phyloP scores from a whole-genome alignment of 2,888 invertebrate genomes.

The Melinopterus prodromus region DNA sequence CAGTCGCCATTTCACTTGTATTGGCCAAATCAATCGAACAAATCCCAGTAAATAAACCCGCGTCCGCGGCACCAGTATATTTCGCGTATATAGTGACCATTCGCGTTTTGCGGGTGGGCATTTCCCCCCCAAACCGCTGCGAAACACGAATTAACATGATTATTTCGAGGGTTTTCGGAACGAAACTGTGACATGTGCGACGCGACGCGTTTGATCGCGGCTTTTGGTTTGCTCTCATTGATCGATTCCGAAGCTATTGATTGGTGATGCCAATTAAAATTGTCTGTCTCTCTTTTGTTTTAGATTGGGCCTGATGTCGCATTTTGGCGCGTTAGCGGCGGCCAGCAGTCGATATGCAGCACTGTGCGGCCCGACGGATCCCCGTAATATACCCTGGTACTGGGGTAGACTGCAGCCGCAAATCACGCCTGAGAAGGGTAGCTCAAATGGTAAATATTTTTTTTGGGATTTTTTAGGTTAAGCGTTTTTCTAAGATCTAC shows the following conservation, averaged over 20 bases:
- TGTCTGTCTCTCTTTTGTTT: slow-evolving; percentile 50
- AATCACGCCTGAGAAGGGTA: slow-evolving; percentile 61
- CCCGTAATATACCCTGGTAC: slow-evolving; percentile 70
- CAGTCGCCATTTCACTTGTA: background rate
- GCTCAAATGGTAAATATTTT: slow-evolving; percentile 71
- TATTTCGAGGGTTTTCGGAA: background rate
- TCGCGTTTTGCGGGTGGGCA: background rate
- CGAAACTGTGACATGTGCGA: background rate
- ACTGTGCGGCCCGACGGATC: slow-evolving; percentile 65
- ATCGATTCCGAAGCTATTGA: slow-evolving; percentile 15
- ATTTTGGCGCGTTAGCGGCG: slow-evolving; percentile 80
- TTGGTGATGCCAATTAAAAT: background rate
- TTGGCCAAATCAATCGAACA: background rate
- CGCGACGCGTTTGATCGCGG: background rate
- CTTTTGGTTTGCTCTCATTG: background rate
- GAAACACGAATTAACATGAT: background rate
- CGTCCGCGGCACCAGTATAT: too few relatives aligned
- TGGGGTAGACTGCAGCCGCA: slow-evolving; percentile 67
- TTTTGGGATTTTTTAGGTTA: too few relatives aligned
- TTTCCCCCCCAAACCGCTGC: background rate
- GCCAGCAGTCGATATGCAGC: slow-evolving; percentile 70
- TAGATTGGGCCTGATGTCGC: slow-evolving; percentile 84
- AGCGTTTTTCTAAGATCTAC: too few relatives aligned
- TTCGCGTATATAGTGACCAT: too few relatives aligned
- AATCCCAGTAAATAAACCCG: too few relatives aligned